Base-by-base conservation (phyloP, 1,140 invertebrate species). In the Grapholita molesta region DNA sequence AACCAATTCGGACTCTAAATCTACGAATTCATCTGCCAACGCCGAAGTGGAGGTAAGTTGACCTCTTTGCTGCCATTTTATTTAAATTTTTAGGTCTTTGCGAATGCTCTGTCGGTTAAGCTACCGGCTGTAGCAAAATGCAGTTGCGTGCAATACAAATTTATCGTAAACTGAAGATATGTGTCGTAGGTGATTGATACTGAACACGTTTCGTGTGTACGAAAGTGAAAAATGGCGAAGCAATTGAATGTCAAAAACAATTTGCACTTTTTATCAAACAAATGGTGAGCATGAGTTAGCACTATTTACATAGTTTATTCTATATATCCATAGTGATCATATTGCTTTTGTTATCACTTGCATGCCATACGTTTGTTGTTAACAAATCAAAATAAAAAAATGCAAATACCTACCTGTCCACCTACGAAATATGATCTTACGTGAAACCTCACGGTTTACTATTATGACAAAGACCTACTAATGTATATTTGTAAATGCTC, bases 31-130 rank as follows among this genome's bases (percentile, higher is more conserved):
- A 33, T 70, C 73, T 61, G 68, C 71, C 64, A 84, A 78, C 77
- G 70, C 72, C 38, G 88, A 90, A 74, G 73, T 80, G 52, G 87
- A 89, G 84, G 88, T 90, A 84, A 89, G 89, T 74, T 78, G 74
- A 80, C 76, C 74, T 76, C 70, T 69, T 65, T 78, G 73, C 71
- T 83, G 75, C 80, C 74, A 76, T 84, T 84, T 81, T 78, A 81
- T 73, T 71, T 64, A 61, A 61, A 61, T 71, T 77, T 75, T 57
- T 18, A 55, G 66, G 53, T 42, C 25, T 68, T 23, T 33, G 33
- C 25, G 21, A 66, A 15, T 61, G 55, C 55, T 52, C 23, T 53
- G 48, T 52, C 48, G 66, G 38, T 28, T 61, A 15, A 30, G 21
- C 25, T 30, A 61, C 55, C 55, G 55, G 55, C 28, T 30, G 32